Evolutionary conservation across 2,888 invertebrate genomes (phyloP), one percentile per base, ranked within the genome.

Genomic region (Scaptomyza reducta): DNA sequence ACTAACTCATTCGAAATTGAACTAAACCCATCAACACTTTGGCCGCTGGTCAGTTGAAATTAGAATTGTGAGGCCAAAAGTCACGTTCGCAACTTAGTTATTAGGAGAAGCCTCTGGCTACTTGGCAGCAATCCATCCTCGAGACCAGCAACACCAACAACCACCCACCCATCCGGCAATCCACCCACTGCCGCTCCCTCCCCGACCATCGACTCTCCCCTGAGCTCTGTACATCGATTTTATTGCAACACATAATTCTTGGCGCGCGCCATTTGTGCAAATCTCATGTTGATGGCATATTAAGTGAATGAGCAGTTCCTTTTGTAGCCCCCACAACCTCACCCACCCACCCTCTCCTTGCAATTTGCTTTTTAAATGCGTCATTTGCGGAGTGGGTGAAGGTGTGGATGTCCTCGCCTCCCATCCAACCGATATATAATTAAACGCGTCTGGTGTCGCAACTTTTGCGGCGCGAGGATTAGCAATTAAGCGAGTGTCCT

Each of bases 271-370:
- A 86, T 88, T 86, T 83, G 76, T 69, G 81, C 82, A 88, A 85
- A 85, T 85, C 84, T 85, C 84, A 88, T 87, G 84, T 88, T 83
- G 81, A 84, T 84, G 84, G 84, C 84, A 76, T 87, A 84, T 84
- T 88, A 88, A 84, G 84, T 86, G 77, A 50, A 22, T 50, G 46
- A 42, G 33, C 54, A 45, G 53, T 50, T 49, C 16, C 55, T 50
- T 67, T 53, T 50, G 44, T 60, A 4, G 35, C 35, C 35, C 0
- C 29, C 11, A 13, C 16, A 11, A 25, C 29, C 4, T 29, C 6
- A 9, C 58, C 18, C 33, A n/a, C n/a, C 1, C 31, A 10, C 10
- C 9, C 31, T 31, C 31, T 1, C 11, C 31, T 3, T 6, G 7
- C 82, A 87, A 81, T 84, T 87, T 84, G 65, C 67, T 64, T 78